phyloP scores from a whole-genome alignment of 2,797 vertebrate genomes.

The Smutsia temminckii region DNA sequence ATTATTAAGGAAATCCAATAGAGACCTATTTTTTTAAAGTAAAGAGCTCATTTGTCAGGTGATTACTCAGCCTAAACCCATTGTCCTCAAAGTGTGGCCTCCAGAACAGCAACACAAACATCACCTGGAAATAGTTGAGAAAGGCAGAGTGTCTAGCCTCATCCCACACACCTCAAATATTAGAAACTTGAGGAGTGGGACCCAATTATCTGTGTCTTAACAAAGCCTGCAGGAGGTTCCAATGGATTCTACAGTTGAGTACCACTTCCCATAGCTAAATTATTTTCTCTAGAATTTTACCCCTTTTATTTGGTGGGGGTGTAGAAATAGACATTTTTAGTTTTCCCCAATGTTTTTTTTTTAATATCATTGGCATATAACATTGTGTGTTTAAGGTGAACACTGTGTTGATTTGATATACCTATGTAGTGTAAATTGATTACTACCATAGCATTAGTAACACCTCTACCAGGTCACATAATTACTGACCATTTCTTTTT shows the following conservation, averaged over 20 bases:
- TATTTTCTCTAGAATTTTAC: conserved; percentile 38
- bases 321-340: background rate
- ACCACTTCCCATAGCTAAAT: background rate
- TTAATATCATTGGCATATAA: background rate
- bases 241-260: background rate
- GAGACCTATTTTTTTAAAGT: background rate
- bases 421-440: background rate
- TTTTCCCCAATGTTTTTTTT: background rate
- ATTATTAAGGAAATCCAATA: conserved; percentile 2
- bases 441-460: background rate
- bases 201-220: background rate
- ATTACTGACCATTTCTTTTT: background rate
- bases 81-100: background rate
- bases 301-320: background rate
- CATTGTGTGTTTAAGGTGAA: background rate
- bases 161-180: background rate
- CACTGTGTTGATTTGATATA: background rate
- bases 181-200: background rate
- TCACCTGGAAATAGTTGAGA: background rate
- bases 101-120: background rate
- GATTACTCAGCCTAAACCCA: background rate
- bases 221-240: background rate
- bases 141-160: background rate
- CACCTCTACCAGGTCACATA: background rate
- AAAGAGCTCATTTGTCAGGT: background rate